Conservation (phyloP, 1,140 invertebrate genomes). For the Drosophila prosaltans region DNA sequence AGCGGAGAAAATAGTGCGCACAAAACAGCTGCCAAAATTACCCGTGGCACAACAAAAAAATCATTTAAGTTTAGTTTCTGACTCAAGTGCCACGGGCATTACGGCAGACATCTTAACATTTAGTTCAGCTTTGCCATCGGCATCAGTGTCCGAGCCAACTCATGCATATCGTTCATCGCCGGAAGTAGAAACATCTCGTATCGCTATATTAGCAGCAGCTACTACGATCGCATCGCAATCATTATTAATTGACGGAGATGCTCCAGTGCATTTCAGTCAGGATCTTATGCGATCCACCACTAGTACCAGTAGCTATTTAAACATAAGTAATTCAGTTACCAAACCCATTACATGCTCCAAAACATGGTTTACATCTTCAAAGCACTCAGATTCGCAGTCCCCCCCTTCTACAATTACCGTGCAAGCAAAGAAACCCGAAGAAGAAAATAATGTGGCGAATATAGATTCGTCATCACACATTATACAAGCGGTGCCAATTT, state of each 20-base stretch:
- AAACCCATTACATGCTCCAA: constrained; percentile 11
- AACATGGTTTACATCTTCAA: constrained; percentile 6
- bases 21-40: constrained; percentile 70
- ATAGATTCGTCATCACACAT: constrained; percentile 17
- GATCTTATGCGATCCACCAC: neutral
- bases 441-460: neutral
- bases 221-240: neutral
- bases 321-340: neutral
- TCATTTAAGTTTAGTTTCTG: constrained; percentile 7
- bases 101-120: constrained; percentile 17
- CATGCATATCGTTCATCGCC: constrained; percentile 20
- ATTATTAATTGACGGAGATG: neutral
- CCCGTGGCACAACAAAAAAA: constrained; percentile 35
- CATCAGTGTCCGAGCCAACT: constrained; percentile 8
- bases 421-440: neutral
- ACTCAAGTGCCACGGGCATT: constrained; percentile 4
- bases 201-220: neutral
- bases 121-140: constrained; percentile 15
- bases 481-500: constrained; percentile 10
- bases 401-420: neutral
- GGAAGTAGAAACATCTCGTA: neutral
- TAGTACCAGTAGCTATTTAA: constrained; percentile 1
- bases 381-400: neutral
- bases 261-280: neutral
- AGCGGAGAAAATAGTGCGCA: constrained; percentile 41